Percentiles rank a stretch among this genome's conserved stretches.
phyloP scores from a whole-genome alignment of 2,888 invertebrate genomes.

The Ommatoiulus sabulosus region DNA sequence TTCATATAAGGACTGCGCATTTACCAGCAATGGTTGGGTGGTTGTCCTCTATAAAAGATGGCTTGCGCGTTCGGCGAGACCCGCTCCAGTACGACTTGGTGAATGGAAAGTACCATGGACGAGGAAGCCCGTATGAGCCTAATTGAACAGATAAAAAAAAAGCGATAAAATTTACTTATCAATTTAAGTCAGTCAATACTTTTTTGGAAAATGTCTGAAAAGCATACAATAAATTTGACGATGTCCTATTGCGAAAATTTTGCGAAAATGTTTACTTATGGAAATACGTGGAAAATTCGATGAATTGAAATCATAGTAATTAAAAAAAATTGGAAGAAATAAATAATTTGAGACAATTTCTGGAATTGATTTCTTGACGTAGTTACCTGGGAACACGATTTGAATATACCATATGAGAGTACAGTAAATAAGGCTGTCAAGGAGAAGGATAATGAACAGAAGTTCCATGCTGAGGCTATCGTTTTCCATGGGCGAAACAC shows the following conservation, averaged over 20 bases:
- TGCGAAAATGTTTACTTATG: too few species aligned
- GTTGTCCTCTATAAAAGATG: too few species aligned
- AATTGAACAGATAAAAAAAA: conserved; percentile 64
- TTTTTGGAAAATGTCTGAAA: too few species aligned
- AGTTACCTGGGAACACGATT: conserved; percentile 70
- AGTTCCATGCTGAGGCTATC: conserved; percentile 67
- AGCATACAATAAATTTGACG: too few species aligned
- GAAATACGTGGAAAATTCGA: too few species aligned
- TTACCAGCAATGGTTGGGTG: neutral
- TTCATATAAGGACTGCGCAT: neutral
- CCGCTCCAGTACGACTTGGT: conserved; percentile 69
- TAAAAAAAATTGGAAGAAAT: too few species aligned
- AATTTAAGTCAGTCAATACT: too few species aligned
- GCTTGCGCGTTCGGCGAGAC: too few species aligned
- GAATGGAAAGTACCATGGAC: conserved; percentile 70
- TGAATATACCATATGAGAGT: conserved; percentile 72
- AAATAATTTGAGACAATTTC: too few species aligned
- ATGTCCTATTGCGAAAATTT: too few species aligned
- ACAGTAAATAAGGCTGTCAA: conserved; percentile 69
- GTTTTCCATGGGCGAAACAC: conserved; percentile 66
- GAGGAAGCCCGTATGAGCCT: conserved; percentile 69
- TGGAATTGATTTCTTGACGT: neutral
- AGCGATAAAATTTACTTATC: too few species aligned
- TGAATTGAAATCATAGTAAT: too few species aligned
- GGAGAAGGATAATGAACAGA: conserved; percentile 69